phyloP scores from a whole-genome alignment of 2,113 vertebrate genomes.

The Indicator indicator region DNA sequence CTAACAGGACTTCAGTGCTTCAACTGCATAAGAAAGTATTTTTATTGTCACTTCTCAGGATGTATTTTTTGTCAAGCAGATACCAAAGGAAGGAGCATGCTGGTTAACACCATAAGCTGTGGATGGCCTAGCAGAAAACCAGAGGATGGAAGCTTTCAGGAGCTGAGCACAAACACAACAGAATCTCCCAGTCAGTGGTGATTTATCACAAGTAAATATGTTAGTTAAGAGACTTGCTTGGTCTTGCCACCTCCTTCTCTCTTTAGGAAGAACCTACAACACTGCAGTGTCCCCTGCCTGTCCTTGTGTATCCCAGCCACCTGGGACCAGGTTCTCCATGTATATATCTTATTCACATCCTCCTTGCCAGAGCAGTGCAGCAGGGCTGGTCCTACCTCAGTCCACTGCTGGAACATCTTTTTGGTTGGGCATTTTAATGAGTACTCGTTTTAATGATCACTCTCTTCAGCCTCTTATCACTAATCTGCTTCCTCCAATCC shows the following conservation, averaged over 20 bases:
- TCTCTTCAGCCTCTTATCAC: neutral
- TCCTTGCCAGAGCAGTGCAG: neutral
- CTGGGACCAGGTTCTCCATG: neutral
- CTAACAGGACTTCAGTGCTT: neutral
- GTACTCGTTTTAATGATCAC: neutral
- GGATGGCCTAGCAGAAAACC: neutral
- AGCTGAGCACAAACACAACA: neutral
- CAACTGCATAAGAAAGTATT: neutral
- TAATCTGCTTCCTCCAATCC: constrained; percentile 9
- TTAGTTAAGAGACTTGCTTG: neutral
- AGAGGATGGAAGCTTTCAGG: neutral
- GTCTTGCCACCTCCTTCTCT: neutral
- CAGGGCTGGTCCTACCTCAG: neutral
- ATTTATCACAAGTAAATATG: neutral
- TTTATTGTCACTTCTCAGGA: neutral
- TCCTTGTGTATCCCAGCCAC: neutral
- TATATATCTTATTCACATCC: neutral
- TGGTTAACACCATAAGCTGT: neutral
- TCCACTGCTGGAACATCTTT: neutral
- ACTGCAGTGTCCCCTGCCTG: neutral
- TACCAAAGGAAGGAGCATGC: neutral
- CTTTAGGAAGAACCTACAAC: neutral
- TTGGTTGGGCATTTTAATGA: neutral
- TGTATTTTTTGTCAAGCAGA: neutral
- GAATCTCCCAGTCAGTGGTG: neutral